These are phyloP conservation scores for Calephelis perditalis DNA, from an alignment of 2,888 invertebrate species.

Conservation along the genomic window DNA sequence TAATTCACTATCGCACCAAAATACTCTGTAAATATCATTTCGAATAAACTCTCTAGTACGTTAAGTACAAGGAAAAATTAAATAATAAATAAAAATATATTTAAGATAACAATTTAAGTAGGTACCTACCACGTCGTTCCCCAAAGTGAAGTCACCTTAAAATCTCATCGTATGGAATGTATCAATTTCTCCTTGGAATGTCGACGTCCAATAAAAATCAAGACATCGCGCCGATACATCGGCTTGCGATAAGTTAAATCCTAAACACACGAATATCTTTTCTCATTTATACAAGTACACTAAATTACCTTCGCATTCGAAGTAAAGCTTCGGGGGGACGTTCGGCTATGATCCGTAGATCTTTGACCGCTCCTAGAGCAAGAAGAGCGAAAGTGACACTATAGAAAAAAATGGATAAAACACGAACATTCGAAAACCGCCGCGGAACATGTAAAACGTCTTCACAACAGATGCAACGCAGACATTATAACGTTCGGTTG, in stretches of 20 bases:
- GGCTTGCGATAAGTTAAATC: conserved; percentile 17
- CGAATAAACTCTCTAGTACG: conserved; percentile 54
- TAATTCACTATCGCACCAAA: conserved; percentile 76
- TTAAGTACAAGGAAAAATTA: conserved; percentile 55
- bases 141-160: conserved; percentile 58
- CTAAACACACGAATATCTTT: conserved; percentile 30
- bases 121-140: conserved; percentile 60
- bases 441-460: too few species aligned
- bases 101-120: conserved; percentile 49
- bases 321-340: conserved; percentile 73
- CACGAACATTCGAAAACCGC: too few species aligned
- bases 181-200: conserved; percentile 39
- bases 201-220: conserved; percentile 30
- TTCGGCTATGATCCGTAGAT: conserved; percentile 69
- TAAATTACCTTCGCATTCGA: conserved; percentile 68
- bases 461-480: too few species aligned
- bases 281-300: conserved; percentile 56
- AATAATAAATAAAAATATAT: conserved; percentile 56
- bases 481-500: too few species aligned
- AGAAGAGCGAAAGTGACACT: background rate
- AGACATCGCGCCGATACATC: conserved; percentile 4
- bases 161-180: conserved; percentile 36
- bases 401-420: too few species aligned
- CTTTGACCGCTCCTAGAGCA: conserved; percentile 39
- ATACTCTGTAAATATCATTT: conserved; percentile 63